These are phyloP conservation scores for Oxytorus armatus DNA, from an alignment of 2,888 invertebrate species.

Conservation along the genomic window DNA sequence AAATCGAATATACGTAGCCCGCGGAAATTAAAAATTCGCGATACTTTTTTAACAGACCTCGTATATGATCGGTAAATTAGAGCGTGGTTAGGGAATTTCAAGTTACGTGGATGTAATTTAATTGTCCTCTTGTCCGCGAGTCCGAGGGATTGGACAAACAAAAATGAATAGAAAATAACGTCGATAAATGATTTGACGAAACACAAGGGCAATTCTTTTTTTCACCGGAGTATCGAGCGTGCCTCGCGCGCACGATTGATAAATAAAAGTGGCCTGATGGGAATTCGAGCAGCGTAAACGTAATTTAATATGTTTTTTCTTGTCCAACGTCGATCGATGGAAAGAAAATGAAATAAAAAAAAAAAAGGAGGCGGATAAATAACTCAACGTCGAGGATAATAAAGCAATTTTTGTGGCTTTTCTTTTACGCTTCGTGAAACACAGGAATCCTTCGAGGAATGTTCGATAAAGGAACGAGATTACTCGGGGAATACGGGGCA, in stretches of 20 bases:
- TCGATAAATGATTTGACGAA: conserved; percentile 23
- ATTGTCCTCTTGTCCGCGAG: too few relatives aligned
- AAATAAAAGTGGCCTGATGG: conserved; percentile 40
- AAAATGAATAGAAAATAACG: too few relatives aligned
- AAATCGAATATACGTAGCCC: too few relatives aligned
- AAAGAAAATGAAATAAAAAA: not conserved
- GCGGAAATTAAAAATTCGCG: too few relatives aligned
- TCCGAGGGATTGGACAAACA: too few relatives aligned
- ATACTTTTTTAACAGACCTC: too few relatives aligned
- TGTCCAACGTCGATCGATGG: conserved; percentile 13
- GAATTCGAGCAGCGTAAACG: conserved; percentile 34
- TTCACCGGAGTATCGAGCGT: conserved; percentile 25
- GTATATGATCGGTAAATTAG: conserved; percentile 53
- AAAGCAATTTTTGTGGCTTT: conserved; percentile 1
- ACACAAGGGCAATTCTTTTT: conserved; percentile 12
- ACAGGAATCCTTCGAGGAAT: not conserved
- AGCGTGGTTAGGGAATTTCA: conserved; percentile 3
- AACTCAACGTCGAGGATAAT: conserved; percentile 3
- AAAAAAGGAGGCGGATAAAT: conserved; percentile 1
- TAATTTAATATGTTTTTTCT: conserved; percentile 20
- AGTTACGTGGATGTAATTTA: conserved; percentile 7
- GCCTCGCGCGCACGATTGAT: conserved; percentile 40
- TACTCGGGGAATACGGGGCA: not conserved
- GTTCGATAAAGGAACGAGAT: too few relatives aligned
- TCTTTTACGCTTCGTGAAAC: conserved; percentile 20